Evolutionary conservation across 1,140 invertebrate species (phyloP), one percentile per base, ranked within the genome.

Genomic region (Druon quercuslanigerum): DNA sequence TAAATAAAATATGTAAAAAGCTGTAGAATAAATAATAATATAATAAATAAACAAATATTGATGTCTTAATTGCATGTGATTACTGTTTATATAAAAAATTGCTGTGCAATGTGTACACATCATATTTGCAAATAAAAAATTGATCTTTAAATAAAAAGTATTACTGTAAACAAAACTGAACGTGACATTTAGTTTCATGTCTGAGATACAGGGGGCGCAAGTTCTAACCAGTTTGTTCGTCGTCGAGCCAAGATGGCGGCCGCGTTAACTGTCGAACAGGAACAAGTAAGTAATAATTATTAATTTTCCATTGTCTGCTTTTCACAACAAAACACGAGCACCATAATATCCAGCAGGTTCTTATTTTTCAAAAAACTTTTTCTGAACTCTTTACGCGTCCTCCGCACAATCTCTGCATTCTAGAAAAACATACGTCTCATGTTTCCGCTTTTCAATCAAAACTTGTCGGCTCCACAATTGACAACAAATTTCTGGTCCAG

Each of bases 221-320:
- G 13, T 66, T 66, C 40, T 66, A 33, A 40, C 60, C 40, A 40
- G 25, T 66, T 25, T 25, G 57, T 66, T 25, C 57, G 57, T 60
- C 57, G 75, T 72, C 74, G 85, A 85, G 87, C 82, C 88, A 92
- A 91, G 81, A 94, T 95, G 94, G 94, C 94, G 91, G 93, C 94
- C 90, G 92, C 92, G 85, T 92, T 94, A 90, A 94, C 94, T 87
- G 92, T 93, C 87, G 94, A 95, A 88, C 94, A 95, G 88, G 94
- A 95, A 87, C 92, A 94, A 93, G 94, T 95, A 89, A 93, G 92
- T 92, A 79, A 85, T 83, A n/a, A 66, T 66, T 84, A 79, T 86
- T 79, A 76, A 78, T 82, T 85, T 17, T 56, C 52, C 33, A 40
- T 14, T 50, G 66, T 76, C 60, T 40, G 33, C 40, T 19, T 40